Conservation (phyloP, 2,888 invertebrate genomes). For the Exephanes ischioxanthus region DNA sequence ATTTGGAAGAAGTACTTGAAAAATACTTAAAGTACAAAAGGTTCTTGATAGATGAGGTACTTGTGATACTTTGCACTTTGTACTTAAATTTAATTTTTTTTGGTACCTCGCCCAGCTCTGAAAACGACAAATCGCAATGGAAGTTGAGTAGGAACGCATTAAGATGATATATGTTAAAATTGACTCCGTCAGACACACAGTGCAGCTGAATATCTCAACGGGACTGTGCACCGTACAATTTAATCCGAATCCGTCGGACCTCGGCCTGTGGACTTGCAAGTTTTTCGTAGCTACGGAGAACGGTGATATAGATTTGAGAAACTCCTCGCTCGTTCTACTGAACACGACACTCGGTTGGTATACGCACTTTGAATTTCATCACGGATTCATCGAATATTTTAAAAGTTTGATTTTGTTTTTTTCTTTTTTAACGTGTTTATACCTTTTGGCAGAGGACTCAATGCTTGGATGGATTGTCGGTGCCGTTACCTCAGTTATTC, state of each 20-base stretch:
- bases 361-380: not conserved
- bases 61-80: too few relatives aligned
- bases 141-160: too few relatives aligned
- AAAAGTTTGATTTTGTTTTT: not conserved
- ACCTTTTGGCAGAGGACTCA: constrained; percentile 75
- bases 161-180: constrained; percentile 14
- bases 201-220: constrained; percentile 79
- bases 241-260: constrained; percentile 78
- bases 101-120: too few relatives aligned
- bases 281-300: constrained; percentile 74
- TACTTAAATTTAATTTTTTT: too few relatives aligned
- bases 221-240: constrained; percentile 82
- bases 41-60: too few relatives aligned
- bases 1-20: too few relatives aligned
- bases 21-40: too few relatives aligned
- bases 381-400: not conserved
- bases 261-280: constrained; percentile 83
- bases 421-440: not conserved
- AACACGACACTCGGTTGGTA: constrained; percentile 76
- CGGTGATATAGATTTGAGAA: constrained; percentile 77
- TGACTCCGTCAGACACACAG: constrained; percentile 73
- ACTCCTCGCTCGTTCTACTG: constrained; percentile 79
- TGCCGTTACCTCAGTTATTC: constrained; percentile 79
- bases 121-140: too few relatives aligned
- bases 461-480: constrained; percentile 83